Evolutionary conservation across 2,888 invertebrate species (phyloP).

Genomic region (Nephrocerus scutellatus): DNA sequence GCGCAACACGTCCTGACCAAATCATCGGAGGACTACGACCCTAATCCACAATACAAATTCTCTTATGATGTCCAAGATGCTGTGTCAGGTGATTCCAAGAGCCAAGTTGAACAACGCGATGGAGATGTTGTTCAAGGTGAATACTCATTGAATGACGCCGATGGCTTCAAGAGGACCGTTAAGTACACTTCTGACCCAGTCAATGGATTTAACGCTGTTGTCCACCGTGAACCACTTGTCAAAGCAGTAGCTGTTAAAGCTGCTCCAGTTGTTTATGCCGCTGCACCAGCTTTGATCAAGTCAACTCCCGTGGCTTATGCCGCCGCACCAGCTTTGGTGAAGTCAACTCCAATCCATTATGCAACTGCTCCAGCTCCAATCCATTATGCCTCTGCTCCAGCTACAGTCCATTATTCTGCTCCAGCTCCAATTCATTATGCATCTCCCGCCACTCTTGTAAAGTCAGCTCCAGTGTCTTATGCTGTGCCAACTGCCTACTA

Average conservation of each 20-base stretch:
- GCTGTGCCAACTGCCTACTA: too few relatives aligned
- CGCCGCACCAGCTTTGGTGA: slow-evolving; percentile 3
- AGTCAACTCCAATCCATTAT: slow-evolving; percentile 10
- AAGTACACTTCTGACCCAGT: slow-evolving; percentile 47
- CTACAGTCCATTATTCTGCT: too few relatives aligned
- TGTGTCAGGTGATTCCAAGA: slow-evolving; percentile 46
- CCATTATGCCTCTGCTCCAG: too few relatives aligned
- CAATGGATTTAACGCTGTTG: slow-evolving; percentile 49
- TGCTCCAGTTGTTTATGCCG: too few relatives aligned
- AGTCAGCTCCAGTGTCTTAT: slow-evolving; percentile 2
- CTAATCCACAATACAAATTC: slow-evolving; percentile 31
- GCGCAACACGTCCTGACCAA: slow-evolving; percentile 14
- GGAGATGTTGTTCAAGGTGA: slow-evolving; percentile 47
- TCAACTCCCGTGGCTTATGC: slow-evolving; percentile 10
- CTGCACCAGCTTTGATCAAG: slow-evolving; percentile 19
- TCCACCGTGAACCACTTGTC: slow-evolving; percentile 42
- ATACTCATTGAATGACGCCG: slow-evolving; percentile 47
- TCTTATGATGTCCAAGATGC: slow-evolving; percentile 42
- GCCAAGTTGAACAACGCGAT: slow-evolving; percentile 45
- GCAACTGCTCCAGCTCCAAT: slow-evolving; percentile 13
- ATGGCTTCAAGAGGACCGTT: slow-evolving; percentile 47
- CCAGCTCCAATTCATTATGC: slow-evolving; percentile 9
- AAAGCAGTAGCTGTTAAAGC: slow-evolving; percentile 23
- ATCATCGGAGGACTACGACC: slow-evolving; percentile 16
- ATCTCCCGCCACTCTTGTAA: slow-evolving; percentile 9